phyloP scores from a whole-genome alignment of 2,797 vertebrate genomes.

The Synaphobranchus kaupii region DNA sequence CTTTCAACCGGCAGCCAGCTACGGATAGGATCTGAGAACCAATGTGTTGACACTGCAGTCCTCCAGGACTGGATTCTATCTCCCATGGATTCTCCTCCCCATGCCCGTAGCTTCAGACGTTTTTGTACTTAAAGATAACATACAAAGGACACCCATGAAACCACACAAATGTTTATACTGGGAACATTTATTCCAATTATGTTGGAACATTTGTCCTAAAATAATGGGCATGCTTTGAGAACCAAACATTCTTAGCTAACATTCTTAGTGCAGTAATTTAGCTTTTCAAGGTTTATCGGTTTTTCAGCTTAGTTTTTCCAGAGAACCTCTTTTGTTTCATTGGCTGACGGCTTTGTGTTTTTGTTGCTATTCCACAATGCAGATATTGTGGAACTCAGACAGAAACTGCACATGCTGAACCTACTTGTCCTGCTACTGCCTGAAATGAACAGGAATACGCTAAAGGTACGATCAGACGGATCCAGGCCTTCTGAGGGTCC shows the following conservation, averaged over 20 bases:
- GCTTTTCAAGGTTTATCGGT: neutral
- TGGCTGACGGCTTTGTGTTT: slow-evolving; percentile 28
- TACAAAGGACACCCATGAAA: neutral
- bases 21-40: neutral
- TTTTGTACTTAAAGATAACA: neutral
- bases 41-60: too few relatives aligned
- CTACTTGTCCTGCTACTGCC: slow-evolving; percentile 86
- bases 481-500: neutral
- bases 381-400: slow-evolving; percentile 86
- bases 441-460: slow-evolving; percentile 85
- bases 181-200: neutral
- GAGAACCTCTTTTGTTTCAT: neutral
- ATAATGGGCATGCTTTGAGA: neutral
- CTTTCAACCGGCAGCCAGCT: neutral
- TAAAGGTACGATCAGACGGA: slow-evolving; percentile 76
- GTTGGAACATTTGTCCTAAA: neutral
- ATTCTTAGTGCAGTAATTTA: neutral
- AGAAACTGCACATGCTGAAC: slow-evolving; percentile 87
- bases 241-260: neutral
- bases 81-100: too few relatives aligned
- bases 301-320: neutral
- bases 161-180: neutral
- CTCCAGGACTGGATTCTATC: too few relatives aligned
- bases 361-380: slow-evolving; percentile 24
- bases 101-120: too few relatives aligned